Evolutionary conservation across 2,113 vertebrate species (phyloP).

Genomic region (Jacana jacana): DNA sequence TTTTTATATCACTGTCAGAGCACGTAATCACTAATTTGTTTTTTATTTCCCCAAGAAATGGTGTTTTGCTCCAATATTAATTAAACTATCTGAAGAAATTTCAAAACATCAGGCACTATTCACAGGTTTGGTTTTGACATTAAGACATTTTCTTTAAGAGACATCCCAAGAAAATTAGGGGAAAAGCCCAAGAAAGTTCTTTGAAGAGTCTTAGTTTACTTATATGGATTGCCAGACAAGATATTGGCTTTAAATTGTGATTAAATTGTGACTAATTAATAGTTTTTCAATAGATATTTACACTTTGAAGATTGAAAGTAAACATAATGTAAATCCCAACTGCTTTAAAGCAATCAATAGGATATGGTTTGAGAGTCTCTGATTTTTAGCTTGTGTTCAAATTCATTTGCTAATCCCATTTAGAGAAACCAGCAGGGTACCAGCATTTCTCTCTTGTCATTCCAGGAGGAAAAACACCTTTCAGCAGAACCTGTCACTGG

Average conservation of each 20-base stretch:
- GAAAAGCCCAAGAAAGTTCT: not conserved
- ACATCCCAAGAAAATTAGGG: not conserved
- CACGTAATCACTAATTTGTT: not conserved
- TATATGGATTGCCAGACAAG: not conserved
- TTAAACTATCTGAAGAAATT: not conserved
- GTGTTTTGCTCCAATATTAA: not conserved
- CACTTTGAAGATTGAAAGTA: not conserved
- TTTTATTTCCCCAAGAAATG: not conserved
- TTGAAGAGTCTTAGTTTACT: not conserved
- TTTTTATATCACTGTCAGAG: not conserved
- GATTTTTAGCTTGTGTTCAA: not conserved
- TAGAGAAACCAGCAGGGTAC: not conserved
- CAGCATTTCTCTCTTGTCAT: not conserved
- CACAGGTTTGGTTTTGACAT: not conserved
- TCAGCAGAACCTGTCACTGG: slow-evolving; percentile 43
- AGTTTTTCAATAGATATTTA: not conserved
- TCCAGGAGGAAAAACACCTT: not conserved
- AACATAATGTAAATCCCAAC: not conserved
- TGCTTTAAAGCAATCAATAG: not conserved
- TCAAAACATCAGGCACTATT: not conserved
- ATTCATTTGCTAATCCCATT: not conserved
- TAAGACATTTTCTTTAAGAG: not conserved
- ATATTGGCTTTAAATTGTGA: not conserved
- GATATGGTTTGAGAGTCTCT: not conserved
- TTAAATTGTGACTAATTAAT: not conserved